phyloP scores from a whole-genome alignment of 2,113 vertebrate genomes.

The Castor canadensis region DNA sequence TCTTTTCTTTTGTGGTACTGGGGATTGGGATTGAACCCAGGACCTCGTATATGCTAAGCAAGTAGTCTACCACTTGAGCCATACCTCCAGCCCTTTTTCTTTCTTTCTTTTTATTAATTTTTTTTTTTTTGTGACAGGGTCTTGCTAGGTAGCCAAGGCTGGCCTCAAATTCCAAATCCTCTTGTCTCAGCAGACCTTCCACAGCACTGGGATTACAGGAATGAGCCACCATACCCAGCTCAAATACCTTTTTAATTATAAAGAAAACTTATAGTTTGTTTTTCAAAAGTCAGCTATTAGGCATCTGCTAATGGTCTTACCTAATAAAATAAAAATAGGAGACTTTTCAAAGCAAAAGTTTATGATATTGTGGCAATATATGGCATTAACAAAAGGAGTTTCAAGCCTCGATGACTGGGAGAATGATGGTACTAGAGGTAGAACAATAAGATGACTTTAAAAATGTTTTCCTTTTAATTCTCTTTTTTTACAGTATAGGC shows the following conservation, averaged over 20 bases:
- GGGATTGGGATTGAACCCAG: too few species aligned
- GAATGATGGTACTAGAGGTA: neutral
- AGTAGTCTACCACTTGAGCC: too few species aligned
- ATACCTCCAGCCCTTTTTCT: too few species aligned
- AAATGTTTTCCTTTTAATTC: neutral
- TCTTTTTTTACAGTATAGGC: conserved; percentile 6
- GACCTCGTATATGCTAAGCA: too few species aligned
- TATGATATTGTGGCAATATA: neutral
- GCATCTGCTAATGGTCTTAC: neutral
- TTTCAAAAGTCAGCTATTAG: neutral
- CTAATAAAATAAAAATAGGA: neutral
- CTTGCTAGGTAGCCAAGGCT: neutral
- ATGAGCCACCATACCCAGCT: too few species aligned
- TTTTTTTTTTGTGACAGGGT: neutral
- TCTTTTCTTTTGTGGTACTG: neutral
- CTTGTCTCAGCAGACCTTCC: neutral
- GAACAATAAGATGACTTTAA: neutral
- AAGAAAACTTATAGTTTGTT: conserved; percentile 12
- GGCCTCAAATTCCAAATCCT: neutral
- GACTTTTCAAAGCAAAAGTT: neutral
- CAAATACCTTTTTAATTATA: neutral
- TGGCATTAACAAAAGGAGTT: neutral
- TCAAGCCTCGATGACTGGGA: neutral
- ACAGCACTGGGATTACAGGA: neutral
- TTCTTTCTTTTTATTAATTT: too few species aligned